phyloP scores from a whole-genome alignment of 2,888 invertebrate genomes.

The Prenolepis imparis region DNA sequence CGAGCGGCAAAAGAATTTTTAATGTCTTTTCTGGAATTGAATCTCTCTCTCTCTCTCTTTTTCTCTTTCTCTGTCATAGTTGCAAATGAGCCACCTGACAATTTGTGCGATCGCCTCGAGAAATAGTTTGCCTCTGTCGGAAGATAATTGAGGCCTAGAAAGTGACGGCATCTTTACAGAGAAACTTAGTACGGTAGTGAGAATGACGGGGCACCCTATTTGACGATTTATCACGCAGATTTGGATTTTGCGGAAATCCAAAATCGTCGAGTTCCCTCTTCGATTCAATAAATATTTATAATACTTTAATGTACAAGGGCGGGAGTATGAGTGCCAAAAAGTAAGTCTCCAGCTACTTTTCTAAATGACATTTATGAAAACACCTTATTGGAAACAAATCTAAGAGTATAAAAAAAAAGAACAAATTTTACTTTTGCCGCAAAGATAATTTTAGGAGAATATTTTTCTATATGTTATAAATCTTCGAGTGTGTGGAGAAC shows the following conservation, averaged over 20 bases:
- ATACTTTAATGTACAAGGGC: neutral
- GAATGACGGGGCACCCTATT: conserved; percentile 43
- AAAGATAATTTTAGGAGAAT: neutral
- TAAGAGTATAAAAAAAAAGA: neutral
- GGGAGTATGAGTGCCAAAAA: neutral
- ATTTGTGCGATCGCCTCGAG: conserved; percentile 40
- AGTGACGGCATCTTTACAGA: conserved; percentile 55
- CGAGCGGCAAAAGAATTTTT: neutral
- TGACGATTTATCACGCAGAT: conserved; percentile 1
- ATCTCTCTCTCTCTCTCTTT: neutral
- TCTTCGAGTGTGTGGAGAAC: neutral
- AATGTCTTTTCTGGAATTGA: conserved; percentile 25
- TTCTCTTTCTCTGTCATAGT: conserved; percentile 12
- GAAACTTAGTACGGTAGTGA: conserved; percentile 57
- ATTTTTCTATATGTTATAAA: neutral
- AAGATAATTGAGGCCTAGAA: conserved; percentile 66
- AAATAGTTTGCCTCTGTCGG: conserved; percentile 48
- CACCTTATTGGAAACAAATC: neutral
- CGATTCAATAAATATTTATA: neutral
- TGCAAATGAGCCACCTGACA: conserved; percentile 38
- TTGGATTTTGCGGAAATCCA: conserved; percentile 7
- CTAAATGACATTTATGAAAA: neutral
- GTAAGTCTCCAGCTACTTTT: neutral
- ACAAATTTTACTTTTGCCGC: neutral
- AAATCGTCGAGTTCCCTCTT: neutral